Evolutionary conservation across 2,888 invertebrate species (phyloP).

Genomic region (Therioaphis trifolii): DNA sequence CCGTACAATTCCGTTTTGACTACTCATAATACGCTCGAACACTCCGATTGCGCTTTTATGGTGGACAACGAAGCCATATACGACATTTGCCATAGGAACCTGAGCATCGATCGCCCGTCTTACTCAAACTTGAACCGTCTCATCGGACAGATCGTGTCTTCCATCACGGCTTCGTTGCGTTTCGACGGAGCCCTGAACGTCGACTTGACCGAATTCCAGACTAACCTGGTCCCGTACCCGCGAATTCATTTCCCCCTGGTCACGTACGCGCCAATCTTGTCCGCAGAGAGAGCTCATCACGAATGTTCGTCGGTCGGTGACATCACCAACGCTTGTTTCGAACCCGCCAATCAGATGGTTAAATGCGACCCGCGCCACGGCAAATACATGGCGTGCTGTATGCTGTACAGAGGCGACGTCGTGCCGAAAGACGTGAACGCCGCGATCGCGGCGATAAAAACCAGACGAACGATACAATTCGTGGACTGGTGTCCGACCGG

Average conservation of each 20-base stretch:
- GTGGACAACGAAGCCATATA: conserved; percentile 74
- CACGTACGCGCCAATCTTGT: conserved; percentile 73
- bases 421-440: conserved; percentile 75
- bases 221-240: conserved; percentile 75
- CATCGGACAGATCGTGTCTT: conserved; percentile 93
- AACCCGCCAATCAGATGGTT: conserved; percentile 72
- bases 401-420: conserved; percentile 74
- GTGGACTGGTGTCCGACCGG: conserved; percentile 69
- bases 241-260: conserved; percentile 75
- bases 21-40: conserved; percentile 88
- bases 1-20: conserved; percentile 75
- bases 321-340: conserved; percentile 75
- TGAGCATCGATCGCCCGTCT: conserved; percentile 94
- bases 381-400: conserved; percentile 72
- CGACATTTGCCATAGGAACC: conserved; percentile 91
- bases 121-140: conserved; percentile 96
- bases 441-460: conserved; percentile 74
- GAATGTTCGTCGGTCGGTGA: conserved; percentile 73
- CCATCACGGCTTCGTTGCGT: conserved; percentile 90
- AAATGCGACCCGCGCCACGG: conserved; percentile 71
- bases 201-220: conserved; percentile 92
- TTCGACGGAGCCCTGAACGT: conserved; percentile 94
- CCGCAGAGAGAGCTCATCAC: conserved; percentile 72
- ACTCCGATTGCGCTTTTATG: conserved; percentile 77
- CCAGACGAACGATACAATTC: conserved; percentile 73